A percentile compares a stretch with the other conserved stretches of the same genome.
Evolutionary conservation across 2,113 vertebrate species (phyloP).

Genomic region (Petaurus breviceps): DNA sequence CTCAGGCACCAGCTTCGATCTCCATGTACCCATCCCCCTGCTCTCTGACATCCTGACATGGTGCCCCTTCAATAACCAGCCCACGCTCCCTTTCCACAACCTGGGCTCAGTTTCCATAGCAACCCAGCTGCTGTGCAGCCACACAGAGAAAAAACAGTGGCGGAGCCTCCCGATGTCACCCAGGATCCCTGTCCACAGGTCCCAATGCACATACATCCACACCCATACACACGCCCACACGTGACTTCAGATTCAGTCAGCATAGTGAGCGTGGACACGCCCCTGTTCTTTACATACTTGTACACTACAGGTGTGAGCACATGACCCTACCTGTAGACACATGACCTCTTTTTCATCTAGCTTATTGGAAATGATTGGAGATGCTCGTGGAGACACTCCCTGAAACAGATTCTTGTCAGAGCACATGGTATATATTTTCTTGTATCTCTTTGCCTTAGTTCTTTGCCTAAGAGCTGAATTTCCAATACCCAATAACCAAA

Average conservation of each 20-base stretch:
- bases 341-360: background rate
- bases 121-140: slow-evolving; percentile 58
- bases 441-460: background rate
- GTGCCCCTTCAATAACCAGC: background rate
- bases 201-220: background rate
- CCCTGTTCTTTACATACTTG: background rate
- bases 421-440: background rate
- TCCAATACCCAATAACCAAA: background rate
- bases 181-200: slow-evolving; percentile 5
- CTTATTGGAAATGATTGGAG: background rate
- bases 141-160: slow-evolving; percentile 59
- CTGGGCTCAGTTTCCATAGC: slow-evolving; percentile 70
- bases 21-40: slow-evolving; percentile 28
- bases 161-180: slow-evolving; percentile 31
- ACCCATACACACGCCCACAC: no score
- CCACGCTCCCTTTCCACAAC: slow-evolving; percentile 20
- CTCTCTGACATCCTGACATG: background rate
- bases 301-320: background rate
- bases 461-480: background rate
- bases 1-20: background rate
- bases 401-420: background rate
- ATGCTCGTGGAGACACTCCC: background rate
- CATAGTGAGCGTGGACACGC: background rate
- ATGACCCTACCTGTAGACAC: background rate
- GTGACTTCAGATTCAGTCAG: background rate